Evolutionary conservation across 2,888 invertebrate species (phyloP).

Genomic region (Xanthia icteritia): DNA sequence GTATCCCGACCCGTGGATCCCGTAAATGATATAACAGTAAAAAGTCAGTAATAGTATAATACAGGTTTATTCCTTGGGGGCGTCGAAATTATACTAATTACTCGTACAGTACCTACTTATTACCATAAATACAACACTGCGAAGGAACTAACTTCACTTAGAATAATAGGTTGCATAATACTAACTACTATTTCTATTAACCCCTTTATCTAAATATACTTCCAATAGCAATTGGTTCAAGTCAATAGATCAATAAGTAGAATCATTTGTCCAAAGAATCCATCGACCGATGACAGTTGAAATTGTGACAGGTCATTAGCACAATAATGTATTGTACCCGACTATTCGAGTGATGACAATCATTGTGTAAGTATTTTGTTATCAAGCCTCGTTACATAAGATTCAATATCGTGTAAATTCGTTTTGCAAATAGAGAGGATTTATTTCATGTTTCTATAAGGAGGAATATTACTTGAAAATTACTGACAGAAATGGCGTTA

Average conservation of each 20-base stretch:
- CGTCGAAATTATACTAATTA: no score
- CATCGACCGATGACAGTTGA: constrained; percentile 22
- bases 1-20: no score
- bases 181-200: no score
- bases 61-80: no score
- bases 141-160: no score
- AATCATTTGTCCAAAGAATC: constrained; percentile 9
- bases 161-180: no score
- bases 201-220: background rate
- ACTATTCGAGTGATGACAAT: constrained; percentile 16
- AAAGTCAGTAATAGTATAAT: no score
- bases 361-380: constrained; percentile 21
- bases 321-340: constrained; percentile 27
- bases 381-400: constrained; percentile 7
- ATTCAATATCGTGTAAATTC: constrained; percentile 4
- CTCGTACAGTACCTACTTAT: no score
- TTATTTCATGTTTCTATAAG: background rate
- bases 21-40: no score
- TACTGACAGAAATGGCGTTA: background rate
- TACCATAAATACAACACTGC: no score
- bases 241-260: constrained; percentile 9
- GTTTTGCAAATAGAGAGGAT: background rate
- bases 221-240: background rate
- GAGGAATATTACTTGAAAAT: background rate
- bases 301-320: constrained; percentile 20